Evolutionary conservation across 2,113 vertebrate species (phyloP).

Genomic region (Rhegmatorhina hoffmannsi): DNA sequence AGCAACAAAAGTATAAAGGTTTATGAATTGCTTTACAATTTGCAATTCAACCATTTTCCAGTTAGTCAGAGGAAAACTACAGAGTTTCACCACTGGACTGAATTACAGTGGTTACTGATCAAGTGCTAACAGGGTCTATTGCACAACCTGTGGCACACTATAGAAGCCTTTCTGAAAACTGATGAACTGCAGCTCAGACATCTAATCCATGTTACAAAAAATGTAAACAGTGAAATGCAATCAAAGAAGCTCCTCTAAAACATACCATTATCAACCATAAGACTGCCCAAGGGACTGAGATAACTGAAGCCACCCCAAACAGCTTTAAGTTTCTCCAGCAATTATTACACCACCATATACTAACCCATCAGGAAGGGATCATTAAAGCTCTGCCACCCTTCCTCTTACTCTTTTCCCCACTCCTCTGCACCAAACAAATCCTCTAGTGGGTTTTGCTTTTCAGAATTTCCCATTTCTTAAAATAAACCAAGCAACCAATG

Average conservation of each 20-base stretch:
- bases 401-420: background rate
- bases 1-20: background rate
- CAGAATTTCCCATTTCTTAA: background rate
- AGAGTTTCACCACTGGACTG: background rate
- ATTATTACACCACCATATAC: background rate
- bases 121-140: background rate
- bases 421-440: background rate
- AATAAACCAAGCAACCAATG: background rate
- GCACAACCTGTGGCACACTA: background rate
- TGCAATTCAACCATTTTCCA: background rate
- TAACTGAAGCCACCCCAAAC: background rate
- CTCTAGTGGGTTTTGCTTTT: background rate
- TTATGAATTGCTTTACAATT: background rate
- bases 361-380: background rate
- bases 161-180: background rate
- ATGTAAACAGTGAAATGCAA: background rate
- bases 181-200: background rate
- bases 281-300: background rate
- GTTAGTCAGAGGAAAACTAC: background rate
- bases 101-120: background rate
- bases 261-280: accelerated
- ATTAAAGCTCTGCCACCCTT: background rate
- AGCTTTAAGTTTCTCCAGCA: background rate
- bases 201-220: accelerated
- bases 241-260: background rate